A percentile compares a stretch with the other conserved stretches of the same genome.
Conservation (phyloP, 2,888 invertebrate genomes). For the Morpho deidamia region DNA sequence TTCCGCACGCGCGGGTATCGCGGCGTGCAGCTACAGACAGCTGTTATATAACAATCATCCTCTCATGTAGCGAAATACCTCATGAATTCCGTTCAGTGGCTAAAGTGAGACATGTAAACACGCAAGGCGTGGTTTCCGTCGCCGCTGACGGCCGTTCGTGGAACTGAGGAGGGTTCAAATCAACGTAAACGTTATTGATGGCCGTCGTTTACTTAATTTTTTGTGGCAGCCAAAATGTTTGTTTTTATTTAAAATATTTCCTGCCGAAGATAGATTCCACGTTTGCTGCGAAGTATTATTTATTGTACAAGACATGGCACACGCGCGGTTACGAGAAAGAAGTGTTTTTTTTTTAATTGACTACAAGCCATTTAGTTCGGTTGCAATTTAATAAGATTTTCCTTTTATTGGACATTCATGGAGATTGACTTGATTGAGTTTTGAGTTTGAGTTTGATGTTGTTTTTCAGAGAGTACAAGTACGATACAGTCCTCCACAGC, state of each 20-base stretch:
- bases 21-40: too few relatives aligned
- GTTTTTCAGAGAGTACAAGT: too few relatives aligned
- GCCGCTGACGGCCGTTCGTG: conserved; percentile 15
- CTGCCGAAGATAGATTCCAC: not conserved
- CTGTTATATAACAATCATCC: not conserved
- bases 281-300: not conserved
- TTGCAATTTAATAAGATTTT: too few relatives aligned
- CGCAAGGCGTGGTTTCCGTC: conserved; percentile 17
- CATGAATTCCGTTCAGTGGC: conserved; percentile 3
- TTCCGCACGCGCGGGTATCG: too few relatives aligned
- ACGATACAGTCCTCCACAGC: too few relatives aligned
- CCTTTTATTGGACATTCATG: too few relatives aligned
- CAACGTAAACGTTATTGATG: conserved; percentile 2
- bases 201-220: not conserved
- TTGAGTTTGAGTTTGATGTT: too few relatives aligned
- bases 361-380: too few relatives aligned
- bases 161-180: not conserved
- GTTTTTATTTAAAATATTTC: not conserved
- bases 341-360: too few relatives aligned
- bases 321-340: too few relatives aligned
- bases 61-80: not conserved
- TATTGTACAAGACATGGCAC: too few relatives aligned
- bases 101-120: conserved; percentile 22
- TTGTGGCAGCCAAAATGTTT: not conserved
- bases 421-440: too few relatives aligned